Evolutionary conservation across 2,797 vertebrate genomes (phyloP).

Genomic region (Telmatherina bonti): DNA sequence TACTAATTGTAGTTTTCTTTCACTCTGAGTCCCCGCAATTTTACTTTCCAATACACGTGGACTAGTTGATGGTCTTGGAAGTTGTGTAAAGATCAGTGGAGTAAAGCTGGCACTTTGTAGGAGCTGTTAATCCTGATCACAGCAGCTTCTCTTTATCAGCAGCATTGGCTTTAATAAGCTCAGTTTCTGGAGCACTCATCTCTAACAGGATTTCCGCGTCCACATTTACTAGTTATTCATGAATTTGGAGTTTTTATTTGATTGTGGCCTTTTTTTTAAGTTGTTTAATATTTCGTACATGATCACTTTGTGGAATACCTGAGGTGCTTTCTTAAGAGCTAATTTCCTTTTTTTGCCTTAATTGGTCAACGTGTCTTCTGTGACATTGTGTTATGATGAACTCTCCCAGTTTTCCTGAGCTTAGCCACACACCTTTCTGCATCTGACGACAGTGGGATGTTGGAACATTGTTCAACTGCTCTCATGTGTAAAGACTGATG

Average conservation of each 20-base stretch:
- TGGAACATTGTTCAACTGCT: conserved; percentile 5
- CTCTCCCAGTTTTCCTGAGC: neutral
- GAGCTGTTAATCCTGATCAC: conserved; percentile 42
- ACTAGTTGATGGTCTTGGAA: conserved; percentile 24
- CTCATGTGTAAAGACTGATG: neutral
- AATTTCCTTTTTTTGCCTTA: conserved; percentile 6
- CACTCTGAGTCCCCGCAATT: conserved; percentile 22
- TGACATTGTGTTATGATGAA: conserved; percentile 12
- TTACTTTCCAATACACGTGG: conserved; percentile 26
- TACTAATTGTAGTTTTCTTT: conserved; percentile 47
- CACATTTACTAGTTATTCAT: conserved; percentile 31
- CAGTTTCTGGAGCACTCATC: conserved; percentile 33
- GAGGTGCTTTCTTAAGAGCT: conserved; percentile 39
- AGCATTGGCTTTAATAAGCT: conserved; percentile 45
- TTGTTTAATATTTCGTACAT: conserved; percentile 52
- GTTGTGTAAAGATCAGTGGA: conserved; percentile 39
- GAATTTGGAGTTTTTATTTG: conserved; percentile 35
- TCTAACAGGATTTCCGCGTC: conserved; percentile 38
- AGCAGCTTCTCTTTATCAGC: conserved; percentile 36
- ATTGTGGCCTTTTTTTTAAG: conserved; percentile 51
- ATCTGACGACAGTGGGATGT: neutral
- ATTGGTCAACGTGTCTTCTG: conserved; percentile 16
- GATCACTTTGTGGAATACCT: conserved; percentile 21
- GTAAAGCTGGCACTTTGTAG: conserved; percentile 51
- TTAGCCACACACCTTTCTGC: conserved; percentile 1